A percentile compares a stretch with the other conserved stretches of the same genome.
phyloP scores from a whole-genome alignment of 2,113 vertebrate genomes.

The Laticauda laticaudata region DNA sequence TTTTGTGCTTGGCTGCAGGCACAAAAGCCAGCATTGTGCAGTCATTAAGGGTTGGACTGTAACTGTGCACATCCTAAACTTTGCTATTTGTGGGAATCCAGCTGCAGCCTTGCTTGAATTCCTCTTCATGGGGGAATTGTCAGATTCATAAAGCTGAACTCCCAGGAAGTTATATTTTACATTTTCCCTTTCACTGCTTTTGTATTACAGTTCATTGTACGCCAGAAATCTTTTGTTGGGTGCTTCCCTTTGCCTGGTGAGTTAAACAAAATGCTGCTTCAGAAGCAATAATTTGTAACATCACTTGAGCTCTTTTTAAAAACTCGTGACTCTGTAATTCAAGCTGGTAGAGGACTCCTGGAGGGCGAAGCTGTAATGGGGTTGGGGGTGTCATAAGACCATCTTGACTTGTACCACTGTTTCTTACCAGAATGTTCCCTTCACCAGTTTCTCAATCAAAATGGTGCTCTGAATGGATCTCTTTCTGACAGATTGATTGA shows the following conservation, averaged over 20 bases:
- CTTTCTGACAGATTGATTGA: background rate
- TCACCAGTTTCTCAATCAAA: background rate
- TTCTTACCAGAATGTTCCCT: background rate
- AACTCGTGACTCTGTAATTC: background rate
- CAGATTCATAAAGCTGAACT: background rate
- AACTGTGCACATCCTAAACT: background rate
- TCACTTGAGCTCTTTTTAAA: background rate
- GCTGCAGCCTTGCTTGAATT: background rate
- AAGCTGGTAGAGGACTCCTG: background rate
- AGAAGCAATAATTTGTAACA: background rate
- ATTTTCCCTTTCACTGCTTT: background rate
- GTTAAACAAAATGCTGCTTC: background rate
- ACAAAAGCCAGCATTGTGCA: background rate
- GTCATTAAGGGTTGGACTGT: background rate
- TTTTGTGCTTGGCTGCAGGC: background rate
- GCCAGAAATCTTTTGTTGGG: background rate
- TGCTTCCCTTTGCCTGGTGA: background rate
- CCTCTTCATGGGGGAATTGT: background rate
- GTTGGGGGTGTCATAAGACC: background rate
- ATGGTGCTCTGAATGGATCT: background rate
- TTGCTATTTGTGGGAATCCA: background rate
- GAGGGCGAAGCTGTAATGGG: background rate
- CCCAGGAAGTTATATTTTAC: slow-evolving; percentile 16
- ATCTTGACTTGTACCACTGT: background rate
- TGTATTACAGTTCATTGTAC: background rate